A percentile compares a stretch with the other conserved stretches of the same genome.
Conservation (phyloP, 2,888 invertebrate genomes). For the Andrena camellia region DNA sequence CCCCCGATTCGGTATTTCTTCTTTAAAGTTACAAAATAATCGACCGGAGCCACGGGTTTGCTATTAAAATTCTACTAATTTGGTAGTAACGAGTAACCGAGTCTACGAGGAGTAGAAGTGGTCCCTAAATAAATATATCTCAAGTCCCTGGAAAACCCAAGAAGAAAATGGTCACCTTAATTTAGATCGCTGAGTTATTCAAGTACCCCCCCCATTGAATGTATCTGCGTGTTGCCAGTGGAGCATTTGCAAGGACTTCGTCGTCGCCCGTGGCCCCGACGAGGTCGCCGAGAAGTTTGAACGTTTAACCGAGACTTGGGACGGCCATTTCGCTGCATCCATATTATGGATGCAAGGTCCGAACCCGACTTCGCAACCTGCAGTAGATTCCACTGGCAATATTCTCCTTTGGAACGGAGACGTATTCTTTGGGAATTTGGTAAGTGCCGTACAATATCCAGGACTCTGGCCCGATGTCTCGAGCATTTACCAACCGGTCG, state of each 20-base stretch:
- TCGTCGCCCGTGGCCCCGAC: constrained; percentile 88
- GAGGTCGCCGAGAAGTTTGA: constrained; percentile 62
- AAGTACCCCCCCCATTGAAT: neutral
- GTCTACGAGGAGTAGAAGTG: too few relatives aligned
- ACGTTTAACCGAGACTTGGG: constrained; percentile 73
- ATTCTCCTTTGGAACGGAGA: constrained; percentile 96
- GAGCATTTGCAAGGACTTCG: constrained; percentile 82
- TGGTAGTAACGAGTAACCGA: too few relatives aligned
- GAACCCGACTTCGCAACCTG: constrained; percentile 89
- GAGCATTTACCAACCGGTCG: neutral
- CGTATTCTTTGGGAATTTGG: constrained; percentile 88
- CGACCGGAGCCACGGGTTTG: too few relatives aligned
- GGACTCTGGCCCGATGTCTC: neutral
- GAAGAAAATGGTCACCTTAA: too few relatives aligned
- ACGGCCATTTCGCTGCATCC: constrained; percentile 84
- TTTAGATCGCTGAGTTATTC: neutral
- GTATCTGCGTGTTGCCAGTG: constrained; percentile 80
- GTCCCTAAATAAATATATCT: too few relatives aligned
- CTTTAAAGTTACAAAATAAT: too few relatives aligned
- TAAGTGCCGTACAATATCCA: constrained; percentile 64
- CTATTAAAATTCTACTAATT: too few relatives aligned
- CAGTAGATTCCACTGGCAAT: constrained; percentile 87
- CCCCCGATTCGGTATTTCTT: too few relatives aligned
- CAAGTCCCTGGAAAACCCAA: too few relatives aligned
- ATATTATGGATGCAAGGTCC: constrained; percentile 95